phyloP scores from a whole-genome alignment of 2,888 invertebrate species.

The Ariolimax columbianus region DNA sequence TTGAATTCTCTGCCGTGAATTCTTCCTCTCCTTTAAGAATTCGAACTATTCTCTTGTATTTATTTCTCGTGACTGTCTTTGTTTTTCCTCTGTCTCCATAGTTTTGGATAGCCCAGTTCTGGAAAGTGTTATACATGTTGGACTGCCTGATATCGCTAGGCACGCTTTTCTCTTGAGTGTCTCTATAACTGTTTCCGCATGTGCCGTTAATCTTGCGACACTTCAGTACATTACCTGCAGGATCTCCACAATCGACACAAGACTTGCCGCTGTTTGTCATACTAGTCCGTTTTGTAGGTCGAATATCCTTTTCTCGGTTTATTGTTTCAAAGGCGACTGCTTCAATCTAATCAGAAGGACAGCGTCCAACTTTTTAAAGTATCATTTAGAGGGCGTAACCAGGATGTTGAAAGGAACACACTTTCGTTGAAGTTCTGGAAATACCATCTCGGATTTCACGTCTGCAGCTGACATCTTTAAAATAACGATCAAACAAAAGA shows the following conservation, averaged over 20 bases:
- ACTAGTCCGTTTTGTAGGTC: too few relatives aligned
- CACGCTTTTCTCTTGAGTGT: neutral
- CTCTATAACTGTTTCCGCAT: neutral
- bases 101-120: conserved; percentile 93
- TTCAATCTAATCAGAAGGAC: too few relatives aligned
- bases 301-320: too few relatives aligned
- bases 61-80: conserved; percentile 94
- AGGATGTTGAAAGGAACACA: too few relatives aligned
- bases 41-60: conserved; percentile 91
- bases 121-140: conserved; percentile 88
- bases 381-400: too few relatives aligned
- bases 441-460: too few relatives aligned
- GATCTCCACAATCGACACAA: neutral
- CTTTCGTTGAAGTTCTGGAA: too few relatives aligned
- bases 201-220: neutral
- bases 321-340: too few relatives aligned
- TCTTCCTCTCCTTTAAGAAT: conserved; percentile 91
- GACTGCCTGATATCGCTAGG: conserved; percentile 27
- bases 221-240: neutral
- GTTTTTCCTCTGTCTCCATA: conserved; percentile 97
- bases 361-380: too few relatives aligned
- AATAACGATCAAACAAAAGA: too few relatives aligned
- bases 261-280: neutral
- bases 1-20: conserved; percentile 94
- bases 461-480: too few relatives aligned